Base-by-base conservation (phyloP, 2,797 vertebrate genomes). In the Sebastes umbrosus region DNA sequence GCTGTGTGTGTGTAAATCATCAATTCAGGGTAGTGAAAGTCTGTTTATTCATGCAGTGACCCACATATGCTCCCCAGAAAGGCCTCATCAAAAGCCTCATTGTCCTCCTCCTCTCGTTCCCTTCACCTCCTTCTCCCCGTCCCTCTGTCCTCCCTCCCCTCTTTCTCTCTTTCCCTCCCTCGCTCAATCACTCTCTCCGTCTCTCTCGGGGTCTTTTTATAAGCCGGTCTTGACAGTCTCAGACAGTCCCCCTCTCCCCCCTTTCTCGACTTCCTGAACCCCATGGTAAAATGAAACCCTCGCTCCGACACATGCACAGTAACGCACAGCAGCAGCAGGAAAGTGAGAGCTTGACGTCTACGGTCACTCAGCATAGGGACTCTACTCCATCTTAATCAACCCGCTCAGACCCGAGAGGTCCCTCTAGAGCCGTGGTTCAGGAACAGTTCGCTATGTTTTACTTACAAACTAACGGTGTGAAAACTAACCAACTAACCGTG, bases 61-160 rank as follows among this genome's bases (percentile, higher is more conserved):
- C 92, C 90, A 92, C 92, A 93, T 94, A 92, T 93, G 91, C 91
- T 93, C 89, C 86, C 91, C 75, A 89, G 90, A 91, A 93, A 90
- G 86, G 74, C 87, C 83, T 86, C 85, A 85, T 94, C 91, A 94
- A 94, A 91, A 91, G 90, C 86, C 87, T 90, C 88, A 93, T 94
- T 94, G 93, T 94, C 90, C 90, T 84, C 77, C 85, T 85, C 66
- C 80, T 63, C 83, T 77, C 66, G 1, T 69, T 88, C 68, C 77
- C 75, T 79, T 73, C 80, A 73, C 84, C 87, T 90, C 89, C 75
- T 39, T 87, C 78, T 84, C 84, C 80, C 43, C 25, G 58, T 84
- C 73, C 43, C 69, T 75, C 76, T 34, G n/a, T 81, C 76, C 65
- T 57, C 57, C 39, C 78, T 66, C 87, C 46, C 20, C n/a, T 54